Evolutionary conservation across 2,888 invertebrate genomes (phyloP).

Genomic region (Tenodera sinensis): DNA sequence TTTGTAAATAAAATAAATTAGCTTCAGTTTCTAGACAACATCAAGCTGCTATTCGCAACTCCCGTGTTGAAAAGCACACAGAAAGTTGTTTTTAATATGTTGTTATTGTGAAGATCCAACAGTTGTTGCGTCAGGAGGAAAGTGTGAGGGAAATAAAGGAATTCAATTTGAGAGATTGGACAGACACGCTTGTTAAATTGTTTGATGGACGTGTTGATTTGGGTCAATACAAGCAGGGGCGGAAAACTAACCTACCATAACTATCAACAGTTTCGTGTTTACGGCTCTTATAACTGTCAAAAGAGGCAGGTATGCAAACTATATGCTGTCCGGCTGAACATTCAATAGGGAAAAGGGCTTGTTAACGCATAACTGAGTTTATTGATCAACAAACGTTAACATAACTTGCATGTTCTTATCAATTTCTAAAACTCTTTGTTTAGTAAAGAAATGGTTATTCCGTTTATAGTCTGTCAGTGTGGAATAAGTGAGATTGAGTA

Average conservation of each 20-base stretch:
- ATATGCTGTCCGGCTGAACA: no score
- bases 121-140: not conserved
- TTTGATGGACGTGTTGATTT: not conserved
- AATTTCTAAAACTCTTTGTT: no score
- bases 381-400: no score
- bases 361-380: no score
- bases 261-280: not conserved
- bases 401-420: no score
- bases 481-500: no score
- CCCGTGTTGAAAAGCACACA: not conserved
- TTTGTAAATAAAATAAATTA: not conserved
- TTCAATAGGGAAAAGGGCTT: no score
- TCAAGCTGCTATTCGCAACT: not conserved
- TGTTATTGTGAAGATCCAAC: not conserved
- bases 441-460: no score
- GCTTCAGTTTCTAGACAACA: not conserved
- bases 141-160: not conserved
- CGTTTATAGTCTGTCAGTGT: no score
- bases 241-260: not conserved
- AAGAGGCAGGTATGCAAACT: no score
- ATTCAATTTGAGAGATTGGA: not conserved
- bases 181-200: not conserved
- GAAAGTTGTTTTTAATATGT: not conserved
- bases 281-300: not conserved
- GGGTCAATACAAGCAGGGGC: not conserved